These are phyloP conservation scores for Esox niger DNA, from an alignment of 2,113 vertebrate genomes.

Conservation along the genomic window DNA sequence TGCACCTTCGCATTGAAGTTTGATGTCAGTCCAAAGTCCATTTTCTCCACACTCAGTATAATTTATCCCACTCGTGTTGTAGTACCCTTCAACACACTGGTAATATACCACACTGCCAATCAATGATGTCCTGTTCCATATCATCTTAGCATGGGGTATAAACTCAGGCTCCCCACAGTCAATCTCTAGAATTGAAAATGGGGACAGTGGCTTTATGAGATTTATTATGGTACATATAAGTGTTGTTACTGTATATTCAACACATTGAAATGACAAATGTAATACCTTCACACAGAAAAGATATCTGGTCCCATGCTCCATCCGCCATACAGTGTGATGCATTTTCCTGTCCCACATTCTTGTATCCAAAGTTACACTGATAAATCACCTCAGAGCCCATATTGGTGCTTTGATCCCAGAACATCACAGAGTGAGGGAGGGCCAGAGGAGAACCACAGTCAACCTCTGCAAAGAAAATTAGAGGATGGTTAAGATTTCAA, in stretches of 20 bases:
- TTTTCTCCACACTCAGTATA: constrained; percentile 24
- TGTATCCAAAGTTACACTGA: constrained; percentile 61
- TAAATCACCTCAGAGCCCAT: constrained; percentile 61
- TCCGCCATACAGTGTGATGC: constrained; percentile 63
- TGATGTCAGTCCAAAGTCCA: constrained; percentile 27
- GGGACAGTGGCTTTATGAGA: no score
- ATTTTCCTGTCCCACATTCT: constrained; percentile 35
- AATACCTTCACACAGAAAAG: constrained; percentile 71
- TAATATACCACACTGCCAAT: constrained; percentile 18
- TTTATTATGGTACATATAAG: no score
- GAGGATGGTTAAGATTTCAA: no score
- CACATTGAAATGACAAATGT: background rate
- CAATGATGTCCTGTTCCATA: background rate
- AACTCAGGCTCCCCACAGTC: constrained; percentile 15
- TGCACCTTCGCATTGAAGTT: constrained; percentile 30
- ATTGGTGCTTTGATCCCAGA: constrained; percentile 53
- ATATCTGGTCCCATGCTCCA: constrained; percentile 68
- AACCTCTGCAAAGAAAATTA: constrained; percentile 18
- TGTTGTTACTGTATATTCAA: no score
- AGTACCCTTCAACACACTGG: constrained; percentile 25
- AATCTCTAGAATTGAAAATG: constrained; percentile 27
- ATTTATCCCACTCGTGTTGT: constrained; percentile 5
- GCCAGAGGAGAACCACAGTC: constrained; percentile 51
- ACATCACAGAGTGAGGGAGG: constrained; percentile 47
- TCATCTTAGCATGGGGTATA: background rate